Evolutionary conservation across 2,797 vertebrate species (phyloP).

Genomic region (Syngnathus rostellatus): DNA sequence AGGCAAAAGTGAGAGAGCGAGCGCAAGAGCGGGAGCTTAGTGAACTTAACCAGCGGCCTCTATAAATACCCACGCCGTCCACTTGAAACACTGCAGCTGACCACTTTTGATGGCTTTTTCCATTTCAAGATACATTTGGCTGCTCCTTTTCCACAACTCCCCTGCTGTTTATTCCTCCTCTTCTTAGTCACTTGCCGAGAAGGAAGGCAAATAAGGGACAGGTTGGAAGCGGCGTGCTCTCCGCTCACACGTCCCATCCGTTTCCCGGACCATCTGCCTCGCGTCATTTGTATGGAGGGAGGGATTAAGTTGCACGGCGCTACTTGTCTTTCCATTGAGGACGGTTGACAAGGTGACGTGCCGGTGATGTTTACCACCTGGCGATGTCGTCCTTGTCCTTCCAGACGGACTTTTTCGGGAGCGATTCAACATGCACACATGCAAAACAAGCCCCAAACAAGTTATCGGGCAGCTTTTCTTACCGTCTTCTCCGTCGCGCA

Average conservation of each 20-base stretch:
- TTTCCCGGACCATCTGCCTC: constrained; percentile 61
- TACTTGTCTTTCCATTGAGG: neutral
- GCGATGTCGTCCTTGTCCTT: neutral
- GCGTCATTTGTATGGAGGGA: constrained; percentile 59
- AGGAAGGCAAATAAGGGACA: constrained; percentile 32
- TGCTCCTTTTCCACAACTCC: constrained; percentile 6
- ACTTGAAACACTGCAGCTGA: constrained; percentile 49
- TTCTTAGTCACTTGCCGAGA: neutral
- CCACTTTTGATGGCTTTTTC: constrained; percentile 30
- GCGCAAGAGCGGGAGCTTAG: constrained; percentile 38
- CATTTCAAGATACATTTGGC: constrained; percentile 23
- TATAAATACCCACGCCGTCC: constrained; percentile 61
- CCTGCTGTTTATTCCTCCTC: constrained; percentile 6
- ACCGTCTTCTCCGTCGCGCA: neutral
- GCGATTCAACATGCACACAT: neutral
- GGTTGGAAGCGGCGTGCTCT: constrained; percentile 39
- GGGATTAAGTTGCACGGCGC: constrained; percentile 35
- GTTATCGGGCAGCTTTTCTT: neutral
- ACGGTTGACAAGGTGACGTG: constrained; percentile 3
- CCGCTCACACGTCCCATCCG: constrained; percentile 39
- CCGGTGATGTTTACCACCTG: neutral
- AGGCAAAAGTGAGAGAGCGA: constrained; percentile 46
- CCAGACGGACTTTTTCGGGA: neutral
- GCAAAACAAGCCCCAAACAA: neutral
- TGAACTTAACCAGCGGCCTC: constrained; percentile 59